phyloP scores from a whole-genome alignment of 92 coral and sea anemone genomes.

The Epizoanthus scotinus region DNA sequence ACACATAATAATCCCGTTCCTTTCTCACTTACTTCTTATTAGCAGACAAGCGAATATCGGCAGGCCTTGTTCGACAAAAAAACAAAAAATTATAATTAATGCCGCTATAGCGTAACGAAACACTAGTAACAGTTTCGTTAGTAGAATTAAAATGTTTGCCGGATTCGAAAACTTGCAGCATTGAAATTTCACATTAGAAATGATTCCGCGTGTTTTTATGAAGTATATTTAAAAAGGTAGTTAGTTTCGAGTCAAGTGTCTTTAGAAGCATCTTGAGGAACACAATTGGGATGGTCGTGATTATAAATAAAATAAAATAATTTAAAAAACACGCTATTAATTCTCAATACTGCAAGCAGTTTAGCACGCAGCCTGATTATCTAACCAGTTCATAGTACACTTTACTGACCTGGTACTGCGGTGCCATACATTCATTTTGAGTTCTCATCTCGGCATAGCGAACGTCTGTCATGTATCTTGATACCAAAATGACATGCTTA shows the following conservation, averaged over 20 bases:
- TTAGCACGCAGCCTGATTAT: neutral
- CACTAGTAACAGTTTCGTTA: too few relatives aligned
- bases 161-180: neutral
- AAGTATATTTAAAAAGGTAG: neutral
- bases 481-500: neutral
- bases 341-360: neutral
- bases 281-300: neutral
- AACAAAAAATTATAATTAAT: too few relatives aligned
- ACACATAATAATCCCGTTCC: neutral
- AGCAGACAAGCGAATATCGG: neutral
- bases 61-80: neutral
- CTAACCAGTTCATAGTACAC: neutral
- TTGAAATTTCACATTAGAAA: neutral
- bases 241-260: neutral
- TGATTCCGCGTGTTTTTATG: neutral
- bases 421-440: neutral
- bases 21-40: neutral
- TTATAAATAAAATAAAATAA: neutral
- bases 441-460: neutral
- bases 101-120: too few relatives aligned
- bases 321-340: slow-evolving; percentile 5
- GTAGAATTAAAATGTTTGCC: too few relatives aligned
- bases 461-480: neutral
- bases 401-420: neutral
- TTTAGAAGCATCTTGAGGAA: neutral